These are phyloP conservation scores for Hydrophis major DNA, from an alignment of 2,797 vertebrate genomes.

Conservation along the genomic window DNA sequence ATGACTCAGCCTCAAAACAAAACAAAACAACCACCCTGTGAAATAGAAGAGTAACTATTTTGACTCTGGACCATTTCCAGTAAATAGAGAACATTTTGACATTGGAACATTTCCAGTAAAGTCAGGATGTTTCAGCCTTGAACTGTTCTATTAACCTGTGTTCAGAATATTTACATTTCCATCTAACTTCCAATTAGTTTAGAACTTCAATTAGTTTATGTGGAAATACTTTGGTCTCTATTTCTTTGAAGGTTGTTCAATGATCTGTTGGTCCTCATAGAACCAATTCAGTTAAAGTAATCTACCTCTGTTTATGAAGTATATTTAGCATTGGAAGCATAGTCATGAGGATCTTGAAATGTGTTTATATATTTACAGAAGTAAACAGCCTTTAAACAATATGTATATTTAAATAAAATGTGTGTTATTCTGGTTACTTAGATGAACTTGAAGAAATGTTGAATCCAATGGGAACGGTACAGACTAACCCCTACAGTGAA, in stretches of 20 bases:
- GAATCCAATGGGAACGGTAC: conserved; percentile 97
- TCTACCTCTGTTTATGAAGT: background rate
- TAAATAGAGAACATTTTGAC: background rate
- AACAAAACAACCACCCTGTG: background rate
- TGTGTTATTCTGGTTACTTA: conserved; percentile 62
- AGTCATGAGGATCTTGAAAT: background rate
- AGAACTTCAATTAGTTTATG: background rate
- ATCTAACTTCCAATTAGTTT: background rate
- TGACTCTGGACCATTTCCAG: background rate
- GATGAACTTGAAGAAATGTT: conserved; percentile 99
- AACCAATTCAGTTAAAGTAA: background rate
- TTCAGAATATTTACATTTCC: background rate
- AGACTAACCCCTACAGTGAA: conserved; percentile 94
- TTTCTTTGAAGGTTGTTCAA: background rate
- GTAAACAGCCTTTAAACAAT: conserved; percentile 22
- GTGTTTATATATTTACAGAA: conserved; percentile 3
- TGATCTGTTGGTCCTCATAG: background rate
- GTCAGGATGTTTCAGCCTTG: background rate
- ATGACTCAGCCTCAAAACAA: background rate
- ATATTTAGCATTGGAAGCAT: background rate
- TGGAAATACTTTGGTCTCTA: background rate
- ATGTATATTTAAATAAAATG: conserved; percentile 35
- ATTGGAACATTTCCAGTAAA: background rate
- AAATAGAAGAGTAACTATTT: background rate
- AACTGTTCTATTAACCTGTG: background rate